phyloP scores from a whole-genome alignment of 2,797 vertebrate genomes.

The Heliangelus exortis region DNA sequence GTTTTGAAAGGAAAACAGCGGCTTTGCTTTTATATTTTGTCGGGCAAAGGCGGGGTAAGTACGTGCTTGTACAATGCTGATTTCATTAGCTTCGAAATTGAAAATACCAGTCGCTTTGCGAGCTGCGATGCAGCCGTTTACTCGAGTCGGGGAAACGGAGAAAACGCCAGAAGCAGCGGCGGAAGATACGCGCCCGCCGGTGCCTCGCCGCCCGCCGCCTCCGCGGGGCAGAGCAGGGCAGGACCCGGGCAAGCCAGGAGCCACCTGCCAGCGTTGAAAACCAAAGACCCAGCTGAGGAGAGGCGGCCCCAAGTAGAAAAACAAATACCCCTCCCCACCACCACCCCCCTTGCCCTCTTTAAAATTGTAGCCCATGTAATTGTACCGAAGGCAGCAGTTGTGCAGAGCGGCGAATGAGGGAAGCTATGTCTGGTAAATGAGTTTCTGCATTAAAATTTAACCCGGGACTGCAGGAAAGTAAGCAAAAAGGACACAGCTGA shows the following conservation, averaged over 20 bases:
- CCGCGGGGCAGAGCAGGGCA: background rate
- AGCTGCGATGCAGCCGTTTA: background rate
- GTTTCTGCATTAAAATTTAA: background rate
- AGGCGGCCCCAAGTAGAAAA: background rate
- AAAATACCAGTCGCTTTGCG: background rate
- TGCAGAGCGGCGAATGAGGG: background rate
- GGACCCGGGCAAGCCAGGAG: background rate
- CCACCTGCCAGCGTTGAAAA: background rate
- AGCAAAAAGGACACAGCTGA: background rate
- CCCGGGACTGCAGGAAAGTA: background rate
- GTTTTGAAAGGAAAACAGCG: background rate
- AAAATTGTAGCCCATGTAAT: background rate
- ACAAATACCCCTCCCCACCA: fast-evolving
- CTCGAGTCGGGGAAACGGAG: background rate
- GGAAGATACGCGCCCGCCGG: background rate
- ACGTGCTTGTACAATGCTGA: background rate
- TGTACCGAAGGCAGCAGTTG: background rate
- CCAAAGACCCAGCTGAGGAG: background rate
- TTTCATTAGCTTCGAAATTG: background rate
- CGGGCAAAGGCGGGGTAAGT: background rate
- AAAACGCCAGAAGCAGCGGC: background rate
- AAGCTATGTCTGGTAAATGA: background rate
- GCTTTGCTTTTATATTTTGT: background rate
- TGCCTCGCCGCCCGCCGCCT: background rate
- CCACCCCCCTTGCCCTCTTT: background rate